Evolutionary conservation across 2,797 vertebrate species (phyloP).

Genomic region (Mus caroli): DNA sequence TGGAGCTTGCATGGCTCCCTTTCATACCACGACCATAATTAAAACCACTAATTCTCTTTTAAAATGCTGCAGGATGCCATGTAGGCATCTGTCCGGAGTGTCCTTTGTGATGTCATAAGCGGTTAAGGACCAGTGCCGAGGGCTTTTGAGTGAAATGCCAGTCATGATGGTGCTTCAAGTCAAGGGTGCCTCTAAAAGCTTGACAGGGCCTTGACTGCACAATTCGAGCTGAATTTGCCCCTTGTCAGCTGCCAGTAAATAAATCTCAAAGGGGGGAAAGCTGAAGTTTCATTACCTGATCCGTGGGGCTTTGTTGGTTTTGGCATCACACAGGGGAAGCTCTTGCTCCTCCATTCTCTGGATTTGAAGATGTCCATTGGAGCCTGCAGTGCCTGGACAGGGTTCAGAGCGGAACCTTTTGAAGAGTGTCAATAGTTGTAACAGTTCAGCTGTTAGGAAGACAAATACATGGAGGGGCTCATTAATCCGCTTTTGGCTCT

Average conservation of each 20-base stretch:
- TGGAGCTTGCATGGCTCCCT: constrained; percentile 92
- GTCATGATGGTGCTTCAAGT: constrained; percentile 92
- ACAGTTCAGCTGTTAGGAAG: constrained; percentile 94
- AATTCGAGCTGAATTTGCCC: constrained; percentile 92
- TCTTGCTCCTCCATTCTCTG: constrained; percentile 86
- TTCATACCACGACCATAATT: constrained; percentile 94
- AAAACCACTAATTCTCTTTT: constrained; percentile 95
- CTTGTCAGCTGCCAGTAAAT: constrained; percentile 93
- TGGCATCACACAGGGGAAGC: constrained; percentile 90
- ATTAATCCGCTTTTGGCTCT: constrained; percentile 93
- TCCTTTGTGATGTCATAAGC: constrained; percentile 94
- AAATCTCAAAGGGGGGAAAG: constrained; percentile 89
- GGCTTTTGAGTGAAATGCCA: constrained; percentile 92
- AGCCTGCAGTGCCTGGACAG: constrained; percentile 88
- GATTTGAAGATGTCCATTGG: constrained; percentile 91
- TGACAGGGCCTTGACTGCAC: constrained; percentile 92
- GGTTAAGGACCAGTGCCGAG: constrained; percentile 91
- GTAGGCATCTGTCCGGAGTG: constrained; percentile 94
- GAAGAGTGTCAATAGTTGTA: constrained; percentile 92
- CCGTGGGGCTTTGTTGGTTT: constrained; percentile 90
- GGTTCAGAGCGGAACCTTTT: constrained; percentile 89
- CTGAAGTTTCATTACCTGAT: constrained; percentile 92
- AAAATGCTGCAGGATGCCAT: constrained; percentile 94
- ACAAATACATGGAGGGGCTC: constrained; percentile 93
- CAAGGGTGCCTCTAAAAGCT: constrained; percentile 91